These are phyloP conservation scores for Phymanthus crucifer DNA, from an alignment of 92 coral and sea anemone species.

Conservation along the genomic window DNA sequence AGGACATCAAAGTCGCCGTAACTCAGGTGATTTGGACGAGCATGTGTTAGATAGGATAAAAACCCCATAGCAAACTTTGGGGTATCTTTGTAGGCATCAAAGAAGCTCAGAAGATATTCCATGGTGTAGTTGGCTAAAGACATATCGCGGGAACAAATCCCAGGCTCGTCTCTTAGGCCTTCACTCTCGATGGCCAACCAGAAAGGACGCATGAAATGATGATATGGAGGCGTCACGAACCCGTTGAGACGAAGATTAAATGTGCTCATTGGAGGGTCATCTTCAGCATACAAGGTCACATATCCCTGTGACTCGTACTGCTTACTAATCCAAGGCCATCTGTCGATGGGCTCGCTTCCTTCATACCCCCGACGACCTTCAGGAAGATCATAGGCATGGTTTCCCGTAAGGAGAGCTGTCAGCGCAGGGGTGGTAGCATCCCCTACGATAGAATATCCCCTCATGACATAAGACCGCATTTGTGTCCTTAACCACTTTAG, in stretches of 20 bases:
- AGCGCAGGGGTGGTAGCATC: constrained; percentile 94
- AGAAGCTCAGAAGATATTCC: constrained; percentile 72
- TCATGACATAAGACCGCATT: constrained; percentile 56
- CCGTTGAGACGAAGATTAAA: constrained; percentile 81
- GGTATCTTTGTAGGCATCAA: constrained; percentile 65
- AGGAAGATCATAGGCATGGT: constrained; percentile 58
- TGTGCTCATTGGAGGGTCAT: constrained; percentile 73
- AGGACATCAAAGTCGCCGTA: constrained; percentile 72
- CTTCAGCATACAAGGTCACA: constrained; percentile 78
- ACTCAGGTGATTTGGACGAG: constrained; percentile 77
- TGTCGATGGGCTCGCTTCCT: constrained; percentile 64
- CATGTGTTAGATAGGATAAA: constrained; percentile 72
- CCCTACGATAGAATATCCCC: constrained; percentile 79
- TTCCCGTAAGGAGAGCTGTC: constrained; percentile 86
- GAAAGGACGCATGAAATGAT: constrained; percentile 85
- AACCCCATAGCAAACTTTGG: constrained; percentile 85
- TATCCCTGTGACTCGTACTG: constrained; percentile 71
- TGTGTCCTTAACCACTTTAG: constrained; percentile 54
- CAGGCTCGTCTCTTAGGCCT: constrained; percentile 71
- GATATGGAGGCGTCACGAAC: constrained; percentile 54
- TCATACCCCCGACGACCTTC: constrained; percentile 73
- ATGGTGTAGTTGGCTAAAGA: constrained; percentile 81
- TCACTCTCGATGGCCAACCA: constrained; percentile 65
- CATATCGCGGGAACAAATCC: constrained; percentile 70
- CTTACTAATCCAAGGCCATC: constrained; percentile 92